Base-by-base conservation (phyloP, 2,888 invertebrate genomes). In the Pristionchus arcanus region DNA sequence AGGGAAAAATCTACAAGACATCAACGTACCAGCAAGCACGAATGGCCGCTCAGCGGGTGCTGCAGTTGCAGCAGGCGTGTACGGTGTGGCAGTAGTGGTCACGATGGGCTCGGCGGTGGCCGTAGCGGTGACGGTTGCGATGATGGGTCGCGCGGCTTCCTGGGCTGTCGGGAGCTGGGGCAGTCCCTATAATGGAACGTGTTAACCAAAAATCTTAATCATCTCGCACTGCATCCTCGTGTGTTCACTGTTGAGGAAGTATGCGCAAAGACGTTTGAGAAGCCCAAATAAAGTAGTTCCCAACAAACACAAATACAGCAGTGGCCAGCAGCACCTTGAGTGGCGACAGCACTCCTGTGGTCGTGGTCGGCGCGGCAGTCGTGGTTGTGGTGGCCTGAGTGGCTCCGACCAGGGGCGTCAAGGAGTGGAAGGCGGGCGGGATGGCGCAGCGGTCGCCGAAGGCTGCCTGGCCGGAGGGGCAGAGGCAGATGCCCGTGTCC, bases 401-500 rank as follows among this genome's bases (percentile, higher is more conserved):
- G 68, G 87, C 49, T 11, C 53, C 66, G 0, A 68, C 87, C 0
- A 53, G 42, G 0, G 63, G 49, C 0, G 37, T 42, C 1, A 87
- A 16, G 42, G 87, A 87, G 49, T 88, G 71, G 87, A 88, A 88
- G 49, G 74, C 90, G 37, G 93, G 93, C 55, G 93, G 92, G 59
- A 86, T 77, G 90, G 91, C 91, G 90, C 93, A 93, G 55, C 91
- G 91, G 28, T 90, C 91, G 55, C 92, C 91, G 89, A 92, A 92
- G 53, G 92, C 93, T 28, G 92, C 91, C 89, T 92, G 92, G 49
- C 93, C 93, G 16, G 90, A 88, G 88, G 93, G 93, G 81, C 93
- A 93, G 91, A 93, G 91, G 87, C 93, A 93, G 59, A 92, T 91
- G 81, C 92, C 92, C 34, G 93, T 93, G 59, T 92, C 92, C 59